Base-by-base conservation (phyloP, 2,888 invertebrate genomes). In the Lordiphosa andalusiaca region DNA sequence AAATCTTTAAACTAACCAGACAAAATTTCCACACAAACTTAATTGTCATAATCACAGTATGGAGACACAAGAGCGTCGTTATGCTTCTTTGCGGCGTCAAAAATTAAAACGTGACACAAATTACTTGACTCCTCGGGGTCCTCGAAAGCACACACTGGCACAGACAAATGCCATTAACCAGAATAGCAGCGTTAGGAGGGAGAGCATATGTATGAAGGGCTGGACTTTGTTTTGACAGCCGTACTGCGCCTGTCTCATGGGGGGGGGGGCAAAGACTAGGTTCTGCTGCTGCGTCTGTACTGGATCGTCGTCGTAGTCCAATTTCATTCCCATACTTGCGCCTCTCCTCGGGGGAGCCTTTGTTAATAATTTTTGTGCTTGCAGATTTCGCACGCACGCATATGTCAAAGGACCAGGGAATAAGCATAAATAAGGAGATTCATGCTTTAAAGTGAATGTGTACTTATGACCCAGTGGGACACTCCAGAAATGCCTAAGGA, bases 101-200 rank as follows among this genome's bases (percentile, higher is more conserved):
- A 77, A 77, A 77, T 77, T 77, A 77, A 77, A 77, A 74, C 66
- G 78, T 74, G 82, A 77, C 77, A 82, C 77, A 77, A 77, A 77
- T 77, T 77, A 73, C 78, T 59, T 50, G 78, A 54, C 62, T 73
- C 69, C 55, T 53, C 61, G 36, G 50, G 61, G 57, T 53, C 59
- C 37, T 49, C 41, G 50, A 52, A 12, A n/a, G 23, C 42, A 30
- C 52, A 41, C 23, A 23, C 10, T 41, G 4, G 12, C 44, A 39
- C 55, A 60, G 37, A 49, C 37, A 59, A 64, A 74, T 73, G 63
- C 64, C 73, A 76, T 81, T 76, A 81, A 69, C 69, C 53, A 57
- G 63, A 37, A 56, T 56, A 63, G 50, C 21, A 47, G 50, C 50
- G 37, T 42, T 19, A 12, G 42, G 35, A 19, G 44, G 36, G 41